Conservation (phyloP, 2,888 invertebrate species). For the Linyphia triangularis region DNA sequence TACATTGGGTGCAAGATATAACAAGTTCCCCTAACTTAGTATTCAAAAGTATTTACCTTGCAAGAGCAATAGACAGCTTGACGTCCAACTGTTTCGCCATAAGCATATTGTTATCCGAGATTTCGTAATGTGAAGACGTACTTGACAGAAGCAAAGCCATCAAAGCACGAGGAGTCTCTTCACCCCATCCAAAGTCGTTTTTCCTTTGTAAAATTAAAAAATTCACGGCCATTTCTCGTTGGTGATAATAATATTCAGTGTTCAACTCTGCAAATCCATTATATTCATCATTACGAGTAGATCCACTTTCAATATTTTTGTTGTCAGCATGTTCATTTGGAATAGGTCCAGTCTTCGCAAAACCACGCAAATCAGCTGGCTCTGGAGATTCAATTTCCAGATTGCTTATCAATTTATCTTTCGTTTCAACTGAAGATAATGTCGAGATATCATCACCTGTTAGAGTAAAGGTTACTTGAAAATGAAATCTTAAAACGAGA, state of each 20-base stretch:
- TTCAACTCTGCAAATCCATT: background rate
- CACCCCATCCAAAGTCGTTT: conserved; percentile 52
- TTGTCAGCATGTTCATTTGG: background rate
- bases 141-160: conserved; percentile 7
- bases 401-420: too few species aligned
- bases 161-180: conserved; percentile 41
- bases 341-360: too few species aligned
- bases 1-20: too few species aligned
- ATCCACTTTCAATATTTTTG: background rate
- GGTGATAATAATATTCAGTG: background rate
- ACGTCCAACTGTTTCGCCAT: conserved; percentile 44
- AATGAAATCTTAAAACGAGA: too few species aligned
- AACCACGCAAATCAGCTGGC: background rate
- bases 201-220: conserved; percentile 24
- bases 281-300: background rate
- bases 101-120: background rate
- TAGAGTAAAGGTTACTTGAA: background rate
- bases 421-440: too few species aligned
- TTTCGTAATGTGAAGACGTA: background rate
- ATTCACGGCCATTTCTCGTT: background rate
- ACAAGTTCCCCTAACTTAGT: too few species aligned
- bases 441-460: background rate
- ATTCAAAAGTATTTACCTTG: conserved; percentile 16
- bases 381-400: background rate
- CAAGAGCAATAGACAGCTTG: conserved; percentile 2